Evolutionary conservation across 2,888 invertebrate species (phyloP).

Genomic region (Aporophyla lueneburgensis): DNA sequence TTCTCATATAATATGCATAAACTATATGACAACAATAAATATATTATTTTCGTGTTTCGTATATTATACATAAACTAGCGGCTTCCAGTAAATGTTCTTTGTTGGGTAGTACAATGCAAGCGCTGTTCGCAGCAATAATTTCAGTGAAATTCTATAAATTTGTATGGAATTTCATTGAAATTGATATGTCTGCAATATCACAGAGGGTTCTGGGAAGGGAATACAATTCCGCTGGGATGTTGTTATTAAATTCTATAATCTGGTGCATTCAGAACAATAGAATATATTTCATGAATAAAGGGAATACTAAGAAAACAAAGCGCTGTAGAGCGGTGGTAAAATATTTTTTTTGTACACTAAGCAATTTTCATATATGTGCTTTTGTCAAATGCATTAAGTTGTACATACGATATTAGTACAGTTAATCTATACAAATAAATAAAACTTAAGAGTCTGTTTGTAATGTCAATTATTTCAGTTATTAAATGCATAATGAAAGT

Average conservation of each 20-base stretch:
- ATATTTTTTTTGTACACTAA: too few relatives aligned
- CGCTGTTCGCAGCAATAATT: not conserved
- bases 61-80: not conserved
- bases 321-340: not conserved
- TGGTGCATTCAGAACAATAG: not conserved
- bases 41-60: too few relatives aligned
- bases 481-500: too few relatives aligned
- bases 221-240: not conserved
- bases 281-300: not conserved
- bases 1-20: too few relatives aligned
- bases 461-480: too few relatives aligned
- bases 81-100: too few relatives aligned
- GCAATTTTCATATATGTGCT: not conserved
- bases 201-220: not conserved
- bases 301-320: not conserved
- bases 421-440: not conserved
- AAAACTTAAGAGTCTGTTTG: too few relatives aligned
- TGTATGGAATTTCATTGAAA: not conserved
- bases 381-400: not conserved
- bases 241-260: not conserved
- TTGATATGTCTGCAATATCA: not conserved
- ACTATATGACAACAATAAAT: too few relatives aligned
- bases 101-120: not conserved
- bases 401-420: not conserved
- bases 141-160: too few relatives aligned